Conservation (phyloP, 1,140 invertebrate species). For the Brachionus angularis region DNA sequence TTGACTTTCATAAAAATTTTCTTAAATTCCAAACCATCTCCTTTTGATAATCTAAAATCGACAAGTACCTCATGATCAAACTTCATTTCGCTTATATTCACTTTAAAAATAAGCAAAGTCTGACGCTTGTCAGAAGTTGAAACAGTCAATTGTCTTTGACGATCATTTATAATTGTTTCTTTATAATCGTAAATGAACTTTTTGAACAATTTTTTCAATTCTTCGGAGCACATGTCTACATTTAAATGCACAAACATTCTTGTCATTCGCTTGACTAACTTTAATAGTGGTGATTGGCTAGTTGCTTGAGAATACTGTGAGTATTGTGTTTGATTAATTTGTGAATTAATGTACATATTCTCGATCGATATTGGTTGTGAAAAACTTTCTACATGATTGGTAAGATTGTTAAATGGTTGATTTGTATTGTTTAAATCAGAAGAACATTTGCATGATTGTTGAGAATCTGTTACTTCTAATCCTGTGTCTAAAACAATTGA, state of each 20-base stretch:
- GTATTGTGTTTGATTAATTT: slow-evolving; percentile 28
- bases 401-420: slow-evolving; percentile 5
- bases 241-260: slow-evolving; percentile 74
- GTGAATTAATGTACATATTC: slow-evolving; percentile 39
- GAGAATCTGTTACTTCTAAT: slow-evolving; percentile 20
- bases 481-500: slow-evolving; percentile 19
- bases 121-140: slow-evolving; percentile 29
- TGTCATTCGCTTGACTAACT: slow-evolving; percentile 82
- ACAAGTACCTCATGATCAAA: slow-evolving; percentile 14
- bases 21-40: slow-evolving; percentile 91
- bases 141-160: slow-evolving; percentile 34
- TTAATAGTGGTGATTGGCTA: slow-evolving; percentile 67
- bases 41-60: slow-evolving; percentile 61
- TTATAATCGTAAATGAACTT: slow-evolving; percentile 62
- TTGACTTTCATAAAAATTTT: slow-evolving; percentile 78
- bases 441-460: slow-evolving; percentile 3
- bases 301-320: slow-evolving; percentile 47
- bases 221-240: slow-evolving; percentile 64
- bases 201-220: slow-evolving; percentile 65
- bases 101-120: slow-evolving; percentile 36
- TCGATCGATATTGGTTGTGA: slow-evolving; percentile 38
- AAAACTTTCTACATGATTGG: slow-evolving; percentile 38
- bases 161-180: slow-evolving; percentile 47
- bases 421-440: slow-evolving; percentile 3
- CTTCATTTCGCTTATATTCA: slow-evolving; percentile 44